A percentile compares a stretch with the other conserved stretches of the same genome.
These are phyloP conservation scores for Galeopterus variegatus DNA, from an alignment of 2,113 vertebrate genomes.

Conservation along the genomic window DNA sequence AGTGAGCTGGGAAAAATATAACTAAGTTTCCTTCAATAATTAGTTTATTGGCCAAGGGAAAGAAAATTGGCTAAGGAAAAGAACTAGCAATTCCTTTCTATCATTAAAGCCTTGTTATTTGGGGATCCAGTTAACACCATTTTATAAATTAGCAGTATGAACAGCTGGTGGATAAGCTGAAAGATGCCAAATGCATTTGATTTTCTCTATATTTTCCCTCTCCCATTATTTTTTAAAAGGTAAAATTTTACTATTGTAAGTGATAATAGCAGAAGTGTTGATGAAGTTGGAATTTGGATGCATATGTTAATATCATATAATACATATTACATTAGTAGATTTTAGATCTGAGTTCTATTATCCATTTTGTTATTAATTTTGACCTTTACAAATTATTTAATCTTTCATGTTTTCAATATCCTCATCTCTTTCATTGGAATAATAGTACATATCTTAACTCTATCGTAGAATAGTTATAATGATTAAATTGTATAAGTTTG, in stretches of 20 bases:
- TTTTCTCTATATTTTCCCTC: conserved; percentile 47
- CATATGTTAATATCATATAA: background rate
- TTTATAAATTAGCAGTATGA: conserved; percentile 76
- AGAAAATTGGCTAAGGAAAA: conserved; percentile 78
- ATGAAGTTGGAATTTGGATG: conserved; percentile 32
- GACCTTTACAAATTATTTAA: background rate
- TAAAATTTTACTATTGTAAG: conserved; percentile 20
- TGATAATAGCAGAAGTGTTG: conserved; percentile 3
- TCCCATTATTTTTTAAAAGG: background rate
- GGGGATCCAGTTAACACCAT: conserved; percentile 65
- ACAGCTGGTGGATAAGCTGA: conserved; percentile 75
- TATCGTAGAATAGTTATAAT: background rate
- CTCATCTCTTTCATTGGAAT: background rate
- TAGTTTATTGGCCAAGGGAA: conserved; percentile 67
- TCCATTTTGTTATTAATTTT: background rate
- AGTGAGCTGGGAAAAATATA: conserved; percentile 73
- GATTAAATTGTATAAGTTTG: background rate
- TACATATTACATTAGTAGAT: background rate
- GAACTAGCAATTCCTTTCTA: conserved; percentile 70
- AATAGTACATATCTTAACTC: background rate
- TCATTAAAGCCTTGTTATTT: conserved; percentile 79
- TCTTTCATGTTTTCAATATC: background rate
- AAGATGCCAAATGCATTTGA: conserved; percentile 66
- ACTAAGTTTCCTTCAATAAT: conserved; percentile 76
- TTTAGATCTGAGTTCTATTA: background rate